phyloP scores from a whole-genome alignment of 2,113 vertebrate genomes.

The Mormoops blainvillei region DNA sequence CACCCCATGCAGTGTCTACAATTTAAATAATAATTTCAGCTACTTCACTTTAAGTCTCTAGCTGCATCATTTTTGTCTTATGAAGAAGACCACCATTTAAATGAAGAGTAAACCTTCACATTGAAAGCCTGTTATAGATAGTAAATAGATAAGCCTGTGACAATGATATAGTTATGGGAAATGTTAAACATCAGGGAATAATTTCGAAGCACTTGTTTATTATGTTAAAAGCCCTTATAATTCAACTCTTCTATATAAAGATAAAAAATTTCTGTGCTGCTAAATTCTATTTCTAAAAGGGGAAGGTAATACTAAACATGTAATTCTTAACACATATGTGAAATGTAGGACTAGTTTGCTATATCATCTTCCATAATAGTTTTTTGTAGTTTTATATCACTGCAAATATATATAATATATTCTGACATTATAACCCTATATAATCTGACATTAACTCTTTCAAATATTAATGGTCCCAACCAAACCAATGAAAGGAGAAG shows the following conservation, averaged over 20 bases:
- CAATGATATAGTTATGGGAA: neutral
- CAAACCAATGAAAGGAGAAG: neutral
- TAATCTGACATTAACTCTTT: slow-evolving; percentile 12
- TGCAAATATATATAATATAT: no score
- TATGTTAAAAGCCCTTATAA: neutral
- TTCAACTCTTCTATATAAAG: neutral
- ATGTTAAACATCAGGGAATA: neutral
- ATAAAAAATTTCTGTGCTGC: neutral
- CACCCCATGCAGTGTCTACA: neutral
- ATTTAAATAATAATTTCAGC: slow-evolving; percentile 55
- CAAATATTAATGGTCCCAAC: slow-evolving; percentile 13
- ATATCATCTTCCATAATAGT: neutral
- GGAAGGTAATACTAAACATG: neutral
- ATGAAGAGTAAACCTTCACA: slow-evolving; percentile 9
- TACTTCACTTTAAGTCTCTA: slow-evolving; percentile 29
- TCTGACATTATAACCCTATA: no score
- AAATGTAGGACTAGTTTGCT: neutral
- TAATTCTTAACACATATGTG: slow-evolving; percentile 14
- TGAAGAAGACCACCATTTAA: slow-evolving; percentile 52
- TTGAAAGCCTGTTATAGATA: slow-evolving; percentile 26
- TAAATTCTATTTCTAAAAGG: slow-evolving; percentile 11
- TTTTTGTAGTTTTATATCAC: neutral
- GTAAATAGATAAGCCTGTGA: neutral
- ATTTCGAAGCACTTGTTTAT: slow-evolving; percentile 13
- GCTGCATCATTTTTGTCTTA: slow-evolving; percentile 30